Evolutionary conservation across 2,888 invertebrate genomes (phyloP).

Genomic region (Luffia ferchaultella): DNA sequence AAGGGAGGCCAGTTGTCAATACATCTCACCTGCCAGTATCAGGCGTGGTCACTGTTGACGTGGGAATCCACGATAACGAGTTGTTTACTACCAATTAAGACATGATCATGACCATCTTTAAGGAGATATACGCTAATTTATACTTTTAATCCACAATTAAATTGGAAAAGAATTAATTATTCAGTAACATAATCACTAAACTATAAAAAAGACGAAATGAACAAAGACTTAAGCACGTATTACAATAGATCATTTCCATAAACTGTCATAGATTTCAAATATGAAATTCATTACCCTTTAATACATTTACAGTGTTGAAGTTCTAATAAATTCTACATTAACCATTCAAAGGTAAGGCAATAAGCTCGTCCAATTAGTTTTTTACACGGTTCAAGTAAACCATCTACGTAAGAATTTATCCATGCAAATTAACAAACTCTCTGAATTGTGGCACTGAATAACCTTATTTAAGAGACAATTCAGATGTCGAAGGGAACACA

Average conservation of each 20-base stretch:
- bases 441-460: slow-evolving; percentile 40
- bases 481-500: slow-evolving; percentile 58
- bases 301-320: too few species aligned
- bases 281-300: too few species aligned
- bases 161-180: background rate
- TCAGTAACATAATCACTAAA: background rate
- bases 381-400: background rate
- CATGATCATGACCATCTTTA: too few species aligned
- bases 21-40: slow-evolving; percentile 61
- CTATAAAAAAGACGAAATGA: background rate
- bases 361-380: background rate
- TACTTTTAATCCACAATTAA: background rate
- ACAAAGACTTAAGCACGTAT: background rate
- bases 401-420: slow-evolving; percentile 21
- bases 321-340: background rate
- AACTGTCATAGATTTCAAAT: too few species aligned
- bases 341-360: too few species aligned
- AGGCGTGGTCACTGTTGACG: slow-evolving; percentile 41
- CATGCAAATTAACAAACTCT: slow-evolving; percentile 51
- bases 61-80: background rate
- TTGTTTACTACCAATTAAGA: background rate
- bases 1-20: slow-evolving; percentile 66
- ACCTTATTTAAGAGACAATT: slow-evolving; percentile 64
- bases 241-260: background rate
- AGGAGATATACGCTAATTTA: too few species aligned